Evolutionary conservation across 2,888 invertebrate species (phyloP), one percentile per base, ranked within the genome.

Genomic region (Lordiphosa andalusiaca): DNA sequence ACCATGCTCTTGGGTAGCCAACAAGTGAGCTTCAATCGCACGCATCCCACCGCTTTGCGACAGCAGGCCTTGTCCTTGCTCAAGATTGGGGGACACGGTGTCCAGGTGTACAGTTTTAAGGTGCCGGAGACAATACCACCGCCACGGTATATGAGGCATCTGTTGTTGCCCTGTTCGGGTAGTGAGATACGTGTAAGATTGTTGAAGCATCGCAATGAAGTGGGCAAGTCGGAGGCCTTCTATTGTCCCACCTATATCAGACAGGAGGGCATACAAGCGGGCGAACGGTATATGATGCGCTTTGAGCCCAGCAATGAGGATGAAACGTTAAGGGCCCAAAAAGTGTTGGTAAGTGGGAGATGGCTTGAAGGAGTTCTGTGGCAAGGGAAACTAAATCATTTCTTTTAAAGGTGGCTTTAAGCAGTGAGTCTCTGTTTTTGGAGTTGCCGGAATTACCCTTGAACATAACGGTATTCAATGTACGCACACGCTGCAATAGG

Each of bases 131-230:
- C 50, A 3, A 53, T 50, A 16, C 63, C 74, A 0, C 52, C 59
- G 1, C 55, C 62, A 0, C 53, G 55, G 0, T 80, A 69, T 16
- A 67, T 88, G 61, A 85, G 89, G 2, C 88, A 92, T 50, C 90
- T 91, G 47, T 86, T 92, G 4, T 88, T 92, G 74, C 91, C 92
- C 0, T 93, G 93, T 69, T 91, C 91, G 2, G 89, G 89, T 41
- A 89, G 91, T 90, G 73, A 90, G 46, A 90, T 91, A 1, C 89
- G 91, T 44, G 90, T 91, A 1, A 90, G 90, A 67, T 86, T 91
- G 10, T 84, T 90, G 10, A 84, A 89, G 13, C 89, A 90, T 55
- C 87, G 89, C 3, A 82, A 87, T 46, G 66, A 86, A 19, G 86
- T 91, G 10, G 84, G 87, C 21, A 72, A 81, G 2, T 86, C 88